phyloP scores from a whole-genome alignment of 1,140 invertebrate species.

The Cataglyphis hispanica region DNA sequence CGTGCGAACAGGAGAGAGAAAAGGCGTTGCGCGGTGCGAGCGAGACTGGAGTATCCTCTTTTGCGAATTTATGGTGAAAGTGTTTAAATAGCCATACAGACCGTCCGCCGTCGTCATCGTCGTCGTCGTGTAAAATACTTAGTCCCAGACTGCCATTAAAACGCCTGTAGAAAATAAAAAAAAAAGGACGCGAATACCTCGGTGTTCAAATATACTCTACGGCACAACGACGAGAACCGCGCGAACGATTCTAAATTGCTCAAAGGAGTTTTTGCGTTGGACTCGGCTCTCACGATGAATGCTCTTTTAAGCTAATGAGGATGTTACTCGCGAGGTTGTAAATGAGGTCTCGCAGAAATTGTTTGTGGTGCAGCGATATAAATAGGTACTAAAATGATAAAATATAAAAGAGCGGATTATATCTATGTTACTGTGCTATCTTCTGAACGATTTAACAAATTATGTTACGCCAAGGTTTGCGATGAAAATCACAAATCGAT shows the following conservation, averaged over 20 bases:
- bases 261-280: conserved; percentile 54
- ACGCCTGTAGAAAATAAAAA: conserved; percentile 28
- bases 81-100: conserved; percentile 76
- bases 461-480: conserved; percentile 29
- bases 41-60: conserved; percentile 67
- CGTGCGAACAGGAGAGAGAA: conserved; percentile 30
- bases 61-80: conserved; percentile 75
- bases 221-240: conserved; percentile 46
- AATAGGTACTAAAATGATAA: conserved; percentile 15
- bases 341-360: conserved; percentile 38
- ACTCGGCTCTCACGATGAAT: conserved; percentile 32
- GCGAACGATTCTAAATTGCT: conserved; percentile 63
- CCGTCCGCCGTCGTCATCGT: conserved; percentile 20
- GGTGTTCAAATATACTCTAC: conserved; percentile 32
- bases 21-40: conserved; percentile 63
- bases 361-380: neutral
- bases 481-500: conserved; percentile 59
- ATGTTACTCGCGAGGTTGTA: conserved; percentile 61
- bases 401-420: neutral
- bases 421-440: neutral
- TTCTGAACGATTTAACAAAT: conserved; percentile 52
- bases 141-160: conserved; percentile 63
- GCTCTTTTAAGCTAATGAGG: conserved; percentile 63
- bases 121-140: conserved; percentile 65
- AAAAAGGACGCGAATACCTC: conserved; percentile 44